A percentile compares a stretch with the other conserved stretches of the same genome.
These are phyloP conservation scores for Otolemur crassicaudatus DNA, from an alignment of 2,797 vertebrate genomes.

Conservation along the genomic window DNA sequence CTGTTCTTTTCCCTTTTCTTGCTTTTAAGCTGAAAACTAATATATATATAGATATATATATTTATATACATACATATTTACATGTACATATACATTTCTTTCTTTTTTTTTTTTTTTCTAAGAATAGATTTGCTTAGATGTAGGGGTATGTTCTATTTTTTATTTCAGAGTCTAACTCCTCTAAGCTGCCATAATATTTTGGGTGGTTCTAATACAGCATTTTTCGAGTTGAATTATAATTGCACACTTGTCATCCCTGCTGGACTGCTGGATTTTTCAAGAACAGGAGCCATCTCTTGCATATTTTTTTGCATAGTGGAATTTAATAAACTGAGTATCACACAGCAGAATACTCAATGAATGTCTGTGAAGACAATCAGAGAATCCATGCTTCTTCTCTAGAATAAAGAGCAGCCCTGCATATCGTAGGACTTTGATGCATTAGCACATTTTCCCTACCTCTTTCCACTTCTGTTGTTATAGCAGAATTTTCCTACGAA, in stretches of 20 bases:
- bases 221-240: not conserved
- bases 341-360: not conserved
- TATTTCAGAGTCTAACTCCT: not conserved
- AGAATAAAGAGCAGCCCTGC: not conserved
- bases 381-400: not conserved
- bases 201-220: not conserved
- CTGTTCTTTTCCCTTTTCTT: not conserved
- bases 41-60: not conserved
- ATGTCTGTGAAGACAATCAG: not conserved
- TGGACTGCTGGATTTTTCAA: not conserved
- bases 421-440: not conserved
- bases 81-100: not conserved
- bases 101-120: not conserved
- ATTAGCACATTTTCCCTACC: not conserved
- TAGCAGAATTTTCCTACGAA: not conserved
- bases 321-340: not conserved
- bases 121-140: not conserved
- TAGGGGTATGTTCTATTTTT: not conserved
- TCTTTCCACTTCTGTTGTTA: not conserved
- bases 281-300: not conserved
- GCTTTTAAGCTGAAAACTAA: not conserved
- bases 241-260: not conserved
- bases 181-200: not conserved
- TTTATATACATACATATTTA: not conserved
- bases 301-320: not conserved